Evolutionary conservation across 2,113 vertebrate species (phyloP).

Genomic region (Tretioscincus oriximinensis): DNA sequence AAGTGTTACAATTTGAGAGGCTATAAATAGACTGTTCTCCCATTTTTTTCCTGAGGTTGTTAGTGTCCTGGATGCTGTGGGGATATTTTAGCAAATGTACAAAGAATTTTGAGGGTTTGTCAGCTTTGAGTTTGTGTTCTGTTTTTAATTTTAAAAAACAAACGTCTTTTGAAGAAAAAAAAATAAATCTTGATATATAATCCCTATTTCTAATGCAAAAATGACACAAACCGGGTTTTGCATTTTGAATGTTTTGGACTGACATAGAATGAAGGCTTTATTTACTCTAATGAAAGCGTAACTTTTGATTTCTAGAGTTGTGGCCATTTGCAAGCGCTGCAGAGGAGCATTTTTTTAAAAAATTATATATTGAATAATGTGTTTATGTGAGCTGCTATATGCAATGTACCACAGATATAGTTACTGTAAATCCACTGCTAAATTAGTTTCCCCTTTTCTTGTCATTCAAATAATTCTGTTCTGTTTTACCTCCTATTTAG

Average conservation of each 20-base stretch:
- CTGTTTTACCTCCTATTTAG: constrained; percentile 68
- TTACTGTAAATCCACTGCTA: constrained; percentile 1
- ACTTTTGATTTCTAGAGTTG: neutral
- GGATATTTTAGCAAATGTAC: too few species aligned
- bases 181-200: neutral
- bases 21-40: too few species aligned
- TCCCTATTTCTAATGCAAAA: constrained; percentile 19
- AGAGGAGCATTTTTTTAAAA: constrained; percentile 13
- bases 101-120: too few species aligned
- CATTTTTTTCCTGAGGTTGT: too few species aligned
- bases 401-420: constrained; percentile 9
- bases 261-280: fast-evolving
- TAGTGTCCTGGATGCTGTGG: too few species aligned
- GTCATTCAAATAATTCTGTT: constrained; percentile 34
- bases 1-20: too few species aligned
- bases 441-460: constrained; percentile 36
- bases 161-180: too few species aligned
- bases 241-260: constrained; percentile 9
- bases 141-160: neutral
- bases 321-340: constrained; percentile 30
- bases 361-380: neutral
- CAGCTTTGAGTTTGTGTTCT: too few species aligned
- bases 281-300: constrained; percentile 11
- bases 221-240: neutral
- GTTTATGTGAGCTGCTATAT: constrained; percentile 15